Base-by-base conservation (phyloP, 2,888 invertebrate species). In the Lomographa bimaculata region DNA sequence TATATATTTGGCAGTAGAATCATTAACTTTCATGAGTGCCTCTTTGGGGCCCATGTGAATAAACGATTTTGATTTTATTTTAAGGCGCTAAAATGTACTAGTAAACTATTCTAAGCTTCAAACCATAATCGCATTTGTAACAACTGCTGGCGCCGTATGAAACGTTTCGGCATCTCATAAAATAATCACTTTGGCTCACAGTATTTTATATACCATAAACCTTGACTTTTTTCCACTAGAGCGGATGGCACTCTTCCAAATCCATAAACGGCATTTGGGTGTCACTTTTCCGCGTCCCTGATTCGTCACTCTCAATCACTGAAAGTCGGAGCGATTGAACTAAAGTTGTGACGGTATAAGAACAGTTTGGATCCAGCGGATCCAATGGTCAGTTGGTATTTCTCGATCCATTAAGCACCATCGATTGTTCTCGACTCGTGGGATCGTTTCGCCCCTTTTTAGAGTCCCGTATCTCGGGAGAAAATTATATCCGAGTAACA, bases 331-430 rank as follows among this genome's bases (percentile, higher is more conserved):
- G 30, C 37, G 41, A 30, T 45, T 12, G 11, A 48, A 55, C 29
- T 49, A 24, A 55, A 64, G 59, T 58, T 20, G 63, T 55, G 55
- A 36, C 32, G 45, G 41, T 56, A 62, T 32, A 60, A 32, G 26
- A 37, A 35, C n/a, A n/a, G n/a, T n/a, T n/a, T n/a, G n/a, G n/a
- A n/a, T n/a, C n/a, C n/a, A n/a, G n/a, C n/a, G n/a, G 69, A 59
- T 57, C 54, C 39, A 36, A 62, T 67, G 79, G 80, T 79, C 79
- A 78, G 67, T 61, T 55, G 67, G 70, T 61, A 79, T 80, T 79
- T 79, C 68, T 62, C 80, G 72, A 65, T 71, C 74, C 81, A 84
- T 83, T 83, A 57, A 76, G 76, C 79, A 68, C 57, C 73, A 79
- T 78, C 77, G 74, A 78, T 78, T 68, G 72, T 63, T 69, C 68